phyloP scores from a whole-genome alignment of 2,888 invertebrate genomes.

The Calameuta filiformis region DNA sequence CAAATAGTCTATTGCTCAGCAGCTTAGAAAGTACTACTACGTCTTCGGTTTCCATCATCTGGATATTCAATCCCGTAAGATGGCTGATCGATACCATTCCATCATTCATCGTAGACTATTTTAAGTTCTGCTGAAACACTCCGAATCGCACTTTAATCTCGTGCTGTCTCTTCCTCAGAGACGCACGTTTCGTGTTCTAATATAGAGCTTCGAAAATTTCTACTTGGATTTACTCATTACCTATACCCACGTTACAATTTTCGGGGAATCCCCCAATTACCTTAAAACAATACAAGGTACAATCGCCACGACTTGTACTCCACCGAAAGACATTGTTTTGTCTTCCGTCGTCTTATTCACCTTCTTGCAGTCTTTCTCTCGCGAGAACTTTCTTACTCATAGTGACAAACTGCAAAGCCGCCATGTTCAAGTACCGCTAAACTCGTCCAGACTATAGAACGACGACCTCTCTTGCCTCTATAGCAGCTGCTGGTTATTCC shows the following conservation, averaged over 20 bases:
- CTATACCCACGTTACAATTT: neutral
- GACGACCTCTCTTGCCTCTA: slow-evolving; percentile 22
- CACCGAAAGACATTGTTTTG: neutral
- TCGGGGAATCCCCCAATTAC: neutral
- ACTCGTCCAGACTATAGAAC: slow-evolving; percentile 17
- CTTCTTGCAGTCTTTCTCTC: neutral
- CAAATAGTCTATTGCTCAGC: neutral
- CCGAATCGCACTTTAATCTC: neutral
- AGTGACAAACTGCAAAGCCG: neutral
- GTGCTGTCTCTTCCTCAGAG: neutral
- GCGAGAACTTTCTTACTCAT: neutral
- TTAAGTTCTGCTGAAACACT: neutral
- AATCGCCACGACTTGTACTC: neutral
- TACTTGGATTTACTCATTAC: neutral
- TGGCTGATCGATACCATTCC: neutral
- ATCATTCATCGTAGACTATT: neutral
- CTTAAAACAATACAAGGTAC: neutral
- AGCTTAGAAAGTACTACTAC: neutral
- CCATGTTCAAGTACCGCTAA: slow-evolving; percentile 8
- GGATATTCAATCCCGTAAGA: neutral
- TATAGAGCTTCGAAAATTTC: neutral
- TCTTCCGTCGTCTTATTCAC: neutral
- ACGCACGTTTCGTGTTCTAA: neutral
- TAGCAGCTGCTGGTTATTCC: slow-evolving; percentile 17
- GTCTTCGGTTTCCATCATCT: neutral